These are phyloP conservation scores for Phaonia tiefii DNA, from an alignment of 2,888 invertebrate species.

Conservation along the genomic window DNA sequence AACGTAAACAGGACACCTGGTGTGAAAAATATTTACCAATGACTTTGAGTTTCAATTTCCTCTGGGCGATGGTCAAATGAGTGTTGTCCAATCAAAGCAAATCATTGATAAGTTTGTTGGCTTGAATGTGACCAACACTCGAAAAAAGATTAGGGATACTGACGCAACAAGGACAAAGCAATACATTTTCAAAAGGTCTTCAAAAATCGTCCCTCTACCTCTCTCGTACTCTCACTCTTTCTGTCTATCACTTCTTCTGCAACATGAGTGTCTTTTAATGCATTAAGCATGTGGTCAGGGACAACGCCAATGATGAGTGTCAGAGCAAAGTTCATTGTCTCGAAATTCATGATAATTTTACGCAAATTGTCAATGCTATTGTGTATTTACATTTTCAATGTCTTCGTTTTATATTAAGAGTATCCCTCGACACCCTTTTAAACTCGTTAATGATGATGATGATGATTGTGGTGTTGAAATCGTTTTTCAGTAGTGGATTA, in stretches of 20 bases:
- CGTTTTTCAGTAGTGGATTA: too few species aligned
- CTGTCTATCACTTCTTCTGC: too few species aligned
- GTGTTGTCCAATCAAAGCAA: neutral
- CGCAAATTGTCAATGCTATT: too few species aligned
- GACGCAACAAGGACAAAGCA: slow-evolving; percentile 19
- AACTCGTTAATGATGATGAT: too few species aligned
- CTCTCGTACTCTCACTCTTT: neutral
- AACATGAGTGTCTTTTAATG: slow-evolving; percentile 13
- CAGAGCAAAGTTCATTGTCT: slow-evolving; percentile 20
- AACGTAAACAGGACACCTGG: too few species aligned
- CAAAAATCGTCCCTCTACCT: too few species aligned
- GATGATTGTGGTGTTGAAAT: too few species aligned
- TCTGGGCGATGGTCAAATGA: neutral
- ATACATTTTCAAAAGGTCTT: slow-evolving; percentile 15
- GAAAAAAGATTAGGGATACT: slow-evolving; percentile 22
- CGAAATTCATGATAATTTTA: neutral
- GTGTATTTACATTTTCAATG: too few species aligned
- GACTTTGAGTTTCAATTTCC: slow-evolving; percentile 2
- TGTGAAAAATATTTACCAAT: too few species aligned
- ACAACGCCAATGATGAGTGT: neutral
- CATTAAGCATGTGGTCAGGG: slow-evolving; percentile 14
- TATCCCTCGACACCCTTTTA: too few species aligned
- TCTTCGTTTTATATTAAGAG: too few species aligned
- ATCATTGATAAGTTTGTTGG: slow-evolving; percentile 5
- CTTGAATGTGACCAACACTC: too few species aligned